Evolutionary conservation across 2,888 invertebrate species (phyloP).

Genomic region (Charanyca ferruginea): DNA sequence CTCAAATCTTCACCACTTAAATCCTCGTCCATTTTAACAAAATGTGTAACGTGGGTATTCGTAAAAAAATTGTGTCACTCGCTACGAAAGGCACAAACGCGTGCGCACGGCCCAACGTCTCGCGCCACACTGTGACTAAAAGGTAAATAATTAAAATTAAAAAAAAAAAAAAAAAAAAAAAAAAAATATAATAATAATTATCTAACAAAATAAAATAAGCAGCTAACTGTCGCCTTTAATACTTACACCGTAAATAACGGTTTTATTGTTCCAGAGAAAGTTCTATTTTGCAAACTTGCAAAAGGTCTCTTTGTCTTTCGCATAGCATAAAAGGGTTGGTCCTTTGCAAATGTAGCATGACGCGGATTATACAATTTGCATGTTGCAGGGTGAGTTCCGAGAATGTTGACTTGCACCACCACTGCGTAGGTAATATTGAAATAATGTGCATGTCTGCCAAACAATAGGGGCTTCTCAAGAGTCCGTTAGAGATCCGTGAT

Average conservation of each 20-base stretch:
- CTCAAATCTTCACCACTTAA: no score
- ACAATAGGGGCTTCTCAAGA: not conserved
- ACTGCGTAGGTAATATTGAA: conserved; percentile 11
- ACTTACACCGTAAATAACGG: conserved; percentile 57
- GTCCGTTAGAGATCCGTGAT: conserved; percentile 2
- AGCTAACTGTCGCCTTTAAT: conserved; percentile 32
- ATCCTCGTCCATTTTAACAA: no score
- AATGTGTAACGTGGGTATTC: no score
- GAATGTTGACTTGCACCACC: no score
- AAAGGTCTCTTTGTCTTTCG: conserved; percentile 45
- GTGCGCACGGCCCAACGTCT: no score
- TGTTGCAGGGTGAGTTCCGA: conserved; percentile 47
- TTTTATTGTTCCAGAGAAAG: conserved; percentile 47
- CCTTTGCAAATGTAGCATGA: conserved; percentile 41
- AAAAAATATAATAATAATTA: no score
- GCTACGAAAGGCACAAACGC: no score
- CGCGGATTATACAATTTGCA: conserved; percentile 65
- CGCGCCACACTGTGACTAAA: no score
- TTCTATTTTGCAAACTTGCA: conserved; percentile 55
- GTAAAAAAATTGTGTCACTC: no score
- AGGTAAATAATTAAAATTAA: no score
- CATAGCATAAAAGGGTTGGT: conserved; percentile 54
- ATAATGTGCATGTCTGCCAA: conserved; percentile 5
- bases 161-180: no score
- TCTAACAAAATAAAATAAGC: no score